phyloP scores from a whole-genome alignment of 2,113 vertebrate genomes.

The Ceuthmochares aereus region DNA sequence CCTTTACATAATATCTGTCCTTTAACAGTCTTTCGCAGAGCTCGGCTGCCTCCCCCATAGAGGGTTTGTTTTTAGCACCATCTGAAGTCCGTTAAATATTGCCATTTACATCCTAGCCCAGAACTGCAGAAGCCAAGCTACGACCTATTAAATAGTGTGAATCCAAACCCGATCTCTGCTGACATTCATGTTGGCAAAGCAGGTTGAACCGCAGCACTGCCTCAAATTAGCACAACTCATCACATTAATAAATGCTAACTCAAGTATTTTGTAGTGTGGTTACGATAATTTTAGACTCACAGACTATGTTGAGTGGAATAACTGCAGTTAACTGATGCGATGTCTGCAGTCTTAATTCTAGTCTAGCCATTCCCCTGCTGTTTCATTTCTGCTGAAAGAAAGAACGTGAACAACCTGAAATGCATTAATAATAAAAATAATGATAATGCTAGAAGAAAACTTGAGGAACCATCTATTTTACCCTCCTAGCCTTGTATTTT shows the following conservation, averaged over 20 bases:
- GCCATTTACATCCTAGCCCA: neutral
- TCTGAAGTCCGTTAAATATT: neutral
- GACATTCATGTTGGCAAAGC: neutral
- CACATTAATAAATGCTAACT: neutral
- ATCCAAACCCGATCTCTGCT: neutral
- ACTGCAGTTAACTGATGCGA: neutral
- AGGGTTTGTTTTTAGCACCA: neutral
- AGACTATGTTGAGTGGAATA: neutral
- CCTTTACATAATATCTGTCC: neutral
- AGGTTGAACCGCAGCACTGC: neutral
- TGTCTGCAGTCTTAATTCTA: neutral
- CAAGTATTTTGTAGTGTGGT: neutral
- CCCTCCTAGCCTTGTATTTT: neutral
- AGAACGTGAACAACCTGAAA: neutral
- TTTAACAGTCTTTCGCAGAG: neutral
- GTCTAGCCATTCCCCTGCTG: neutral
- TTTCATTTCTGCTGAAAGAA: neutral
- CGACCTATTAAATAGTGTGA: neutral
- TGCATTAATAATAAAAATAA: neutral
- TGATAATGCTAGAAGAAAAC: neutral
- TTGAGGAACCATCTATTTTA: neutral
- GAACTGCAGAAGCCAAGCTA: neutral
- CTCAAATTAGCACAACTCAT: neutral
- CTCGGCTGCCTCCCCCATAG: neutral
- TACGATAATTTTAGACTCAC: neutral